Evolutionary conservation across 2,888 invertebrate species (phyloP).

Genomic region (Sympetrum striolatum): DNA sequence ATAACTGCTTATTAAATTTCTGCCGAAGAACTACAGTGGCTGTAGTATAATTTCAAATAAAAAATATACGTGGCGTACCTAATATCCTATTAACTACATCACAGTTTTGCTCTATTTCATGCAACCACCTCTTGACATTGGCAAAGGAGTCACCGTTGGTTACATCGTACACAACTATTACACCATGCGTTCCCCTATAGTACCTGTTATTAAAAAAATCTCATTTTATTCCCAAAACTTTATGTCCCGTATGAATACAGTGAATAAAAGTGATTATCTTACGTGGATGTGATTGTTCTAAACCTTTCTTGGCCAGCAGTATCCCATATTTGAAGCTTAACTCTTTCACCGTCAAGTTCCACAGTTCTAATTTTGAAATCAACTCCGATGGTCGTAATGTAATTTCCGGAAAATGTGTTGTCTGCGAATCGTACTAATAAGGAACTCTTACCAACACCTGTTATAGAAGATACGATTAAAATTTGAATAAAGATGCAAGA

Average conservation of each 20-base stretch:
- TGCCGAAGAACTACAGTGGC: background rate
- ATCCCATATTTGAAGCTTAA: constrained; percentile 98
- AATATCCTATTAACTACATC: constrained; percentile 98
- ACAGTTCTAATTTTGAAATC: constrained; percentile 99
- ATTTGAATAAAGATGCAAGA: too few relatives aligned
- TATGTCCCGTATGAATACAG: background rate
- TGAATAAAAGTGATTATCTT: constrained; percentile 52
- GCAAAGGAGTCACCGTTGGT: constrained; percentile 98
- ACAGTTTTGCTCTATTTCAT: constrained; percentile 99
- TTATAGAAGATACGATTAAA: constrained; percentile 50
- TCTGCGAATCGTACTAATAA: constrained; percentile 95
- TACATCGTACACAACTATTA: constrained; percentile 99
- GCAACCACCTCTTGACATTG: constrained; percentile 98
- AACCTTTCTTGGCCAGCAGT: constrained; percentile 97
- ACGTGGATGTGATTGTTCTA: constrained; percentile 98
- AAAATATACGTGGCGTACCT: constrained; percentile 66
- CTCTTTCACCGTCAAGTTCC: constrained; percentile 86
- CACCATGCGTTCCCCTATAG: constrained; percentile 98
- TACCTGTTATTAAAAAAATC: constrained; percentile 65
- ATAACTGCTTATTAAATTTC: background rate
- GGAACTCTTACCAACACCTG: constrained; percentile 99
- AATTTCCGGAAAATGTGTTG: constrained; percentile 96
- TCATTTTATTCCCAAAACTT: background rate
- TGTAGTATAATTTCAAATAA: background rate
- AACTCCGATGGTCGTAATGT: constrained; percentile 99